Percentiles rank a stretch among this genome's conserved stretches.
Evolutionary conservation across 1,140 invertebrate genomes (phyloP).

Genomic region (Eupristina koningsbergeri): DNA sequence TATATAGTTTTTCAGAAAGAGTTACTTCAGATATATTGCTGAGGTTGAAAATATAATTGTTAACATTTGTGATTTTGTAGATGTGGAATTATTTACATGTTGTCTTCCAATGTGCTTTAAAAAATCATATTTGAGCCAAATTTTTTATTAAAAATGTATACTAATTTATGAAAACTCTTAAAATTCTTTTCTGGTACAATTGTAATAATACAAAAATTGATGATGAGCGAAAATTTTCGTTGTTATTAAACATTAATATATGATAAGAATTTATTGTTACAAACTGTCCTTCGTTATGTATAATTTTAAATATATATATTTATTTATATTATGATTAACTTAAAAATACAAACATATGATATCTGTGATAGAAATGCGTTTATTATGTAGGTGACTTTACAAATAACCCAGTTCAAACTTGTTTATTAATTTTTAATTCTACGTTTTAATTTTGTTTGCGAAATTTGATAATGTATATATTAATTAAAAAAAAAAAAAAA

Average conservation of each 20-base stretch:
- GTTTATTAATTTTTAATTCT: constrained; percentile 39
- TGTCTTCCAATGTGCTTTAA: constrained; percentile 25
- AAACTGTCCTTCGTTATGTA: not conserved
- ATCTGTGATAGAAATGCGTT: constrained; percentile 51
- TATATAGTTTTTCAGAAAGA: constrained; percentile 42
- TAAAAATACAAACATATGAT: constrained; percentile 14
- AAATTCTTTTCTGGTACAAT: not conserved
- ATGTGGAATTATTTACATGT: constrained; percentile 25
- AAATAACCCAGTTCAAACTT: constrained; percentile 22
- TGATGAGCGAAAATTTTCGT: too few species aligned
- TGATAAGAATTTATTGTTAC: too few species aligned
- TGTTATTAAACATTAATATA: too few species aligned
- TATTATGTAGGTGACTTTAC: constrained; percentile 39
- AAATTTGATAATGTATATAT: constrained; percentile 37
- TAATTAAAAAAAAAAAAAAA: constrained; percentile 21
- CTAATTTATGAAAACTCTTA: not conserved
- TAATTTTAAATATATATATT: not conserved
- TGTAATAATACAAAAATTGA: not conserved
- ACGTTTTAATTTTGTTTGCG: constrained; percentile 24
- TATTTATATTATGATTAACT: not conserved
- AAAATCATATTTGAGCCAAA: constrained; percentile 30
- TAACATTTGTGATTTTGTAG: constrained; percentile 41
- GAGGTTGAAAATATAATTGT: constrained; percentile 21
- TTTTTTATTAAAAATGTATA: constrained; percentile 17
- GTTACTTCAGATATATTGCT: constrained; percentile 12